Evolutionary conservation across 2,888 invertebrate genomes (phyloP), one percentile per base, ranked within the genome.

Genomic region (Lumbricus terrestris): DNA sequence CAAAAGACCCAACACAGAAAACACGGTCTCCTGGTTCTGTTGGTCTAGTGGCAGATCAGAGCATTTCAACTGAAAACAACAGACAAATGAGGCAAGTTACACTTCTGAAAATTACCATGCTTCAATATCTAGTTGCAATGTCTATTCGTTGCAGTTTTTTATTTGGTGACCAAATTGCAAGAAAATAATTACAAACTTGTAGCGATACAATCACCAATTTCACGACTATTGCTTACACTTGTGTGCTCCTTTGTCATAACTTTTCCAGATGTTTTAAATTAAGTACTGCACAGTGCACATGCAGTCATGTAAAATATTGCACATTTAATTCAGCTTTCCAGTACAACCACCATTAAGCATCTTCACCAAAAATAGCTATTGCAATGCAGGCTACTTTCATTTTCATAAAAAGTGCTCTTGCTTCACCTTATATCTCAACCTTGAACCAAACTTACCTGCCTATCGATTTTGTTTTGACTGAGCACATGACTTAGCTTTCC

Each of bases 1-100:
- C 29, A 93, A 89, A 11, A 94, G 92, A 13, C 94, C 94, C 0
- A 94, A 92, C 18, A 92, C 90, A 13, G 92, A 88, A 37, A 90
- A 89, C 18, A 93, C 15, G 35, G 23, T 34, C 16, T 85, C 85
- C 69, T 69, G 69, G 13, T 13, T 29, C 8, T 69, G 69, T 69
- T 69, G 69, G 13, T 69, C 69, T n/a, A 11, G 0, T 69, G 69
- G 8, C 69, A n/a, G 0, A 69, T 69, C 69, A 69, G 29, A 69
- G 69, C n/a, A 69, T 69, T 69, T 69, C n/a, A 13, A n/a, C 69
- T 69, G 16, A 69, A 69, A 69, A 69, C n/a, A 69, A 69, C 5
- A 69, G 29, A 69, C 20, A 69, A 6, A 69, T 69, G n/a, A 69
- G 29, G 69, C 8, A 47, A n/a, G 29, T 69, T n/a, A 69, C 8